These are phyloP conservation scores for Pemphigus obesinymphae DNA, from an alignment of 1,140 invertebrate genomes.

Conservation along the genomic window DNA sequence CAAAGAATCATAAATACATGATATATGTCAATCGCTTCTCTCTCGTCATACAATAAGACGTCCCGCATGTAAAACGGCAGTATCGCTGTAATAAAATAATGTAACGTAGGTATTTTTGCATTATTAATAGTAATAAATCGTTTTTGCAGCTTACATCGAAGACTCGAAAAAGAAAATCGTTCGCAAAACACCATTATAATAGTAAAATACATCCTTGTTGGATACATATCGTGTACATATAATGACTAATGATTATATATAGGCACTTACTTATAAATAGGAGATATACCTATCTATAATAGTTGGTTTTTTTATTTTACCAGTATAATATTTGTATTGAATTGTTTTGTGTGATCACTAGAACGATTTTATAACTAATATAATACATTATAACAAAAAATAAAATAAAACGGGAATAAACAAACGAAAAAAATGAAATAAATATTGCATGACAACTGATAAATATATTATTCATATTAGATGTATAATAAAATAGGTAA, in stretches of 20 bases:
- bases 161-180: slow-evolving; percentile 91
- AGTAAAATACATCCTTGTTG: slow-evolving; percentile 85
- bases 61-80: slow-evolving; percentile 72
- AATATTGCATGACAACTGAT: neutral
- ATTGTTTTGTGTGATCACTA: neutral
- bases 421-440: neutral
- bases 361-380: too few relatives aligned
- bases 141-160: slow-evolving; percentile 77
- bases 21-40: slow-evolving; percentile 69
- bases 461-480: too few relatives aligned
- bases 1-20: slow-evolving; percentile 75
- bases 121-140: neutral
- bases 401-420: neutral
- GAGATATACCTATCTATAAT: too few relatives aligned
- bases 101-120: neutral
- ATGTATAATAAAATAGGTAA: too few relatives aligned
- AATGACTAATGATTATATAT: neutral
- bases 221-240: slow-evolving; percentile 57
- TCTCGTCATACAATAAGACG: slow-evolving; percentile 60
- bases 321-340: neutral
- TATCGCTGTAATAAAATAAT: slow-evolving; percentile 62
- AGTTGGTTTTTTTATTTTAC: neutral
- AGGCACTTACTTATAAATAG: too few relatives aligned
- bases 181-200: slow-evolving; percentile 94
- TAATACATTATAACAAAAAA: neutral